phyloP scores from a whole-genome alignment of 2,888 invertebrate species.

The Tenthredo livida region DNA sequence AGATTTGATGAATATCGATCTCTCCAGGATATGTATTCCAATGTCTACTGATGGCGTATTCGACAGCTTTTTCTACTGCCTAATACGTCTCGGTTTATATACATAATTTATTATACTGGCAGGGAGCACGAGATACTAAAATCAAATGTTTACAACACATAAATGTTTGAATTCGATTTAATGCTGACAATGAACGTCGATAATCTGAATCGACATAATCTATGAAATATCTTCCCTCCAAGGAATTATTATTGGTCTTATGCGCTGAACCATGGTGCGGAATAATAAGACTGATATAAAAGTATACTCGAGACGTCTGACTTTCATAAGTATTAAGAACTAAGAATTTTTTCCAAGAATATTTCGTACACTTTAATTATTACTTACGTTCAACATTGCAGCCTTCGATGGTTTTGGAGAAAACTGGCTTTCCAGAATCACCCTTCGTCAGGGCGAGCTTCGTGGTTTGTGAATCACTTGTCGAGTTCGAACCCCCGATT shows the following conservation, averaged over 20 bases:
- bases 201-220: not conserved
- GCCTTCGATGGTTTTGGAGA: slow-evolving; percentile 88
- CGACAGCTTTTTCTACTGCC: not conserved
- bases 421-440: slow-evolving; percentile 84
- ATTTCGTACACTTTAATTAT: slow-evolving; percentile 5
- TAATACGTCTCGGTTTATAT: not conserved
- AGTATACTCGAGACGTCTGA: not conserved
- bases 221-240: not conserved
- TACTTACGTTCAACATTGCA: slow-evolving; percentile 90
- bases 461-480: slow-evolving; percentile 62
- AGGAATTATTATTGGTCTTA: not conserved
- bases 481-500: slow-evolving; percentile 59
- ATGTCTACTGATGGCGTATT: not conserved
- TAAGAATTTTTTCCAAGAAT: not conserved
- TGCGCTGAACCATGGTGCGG: not conserved
- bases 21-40: not conserved
- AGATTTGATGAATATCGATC: not conserved
- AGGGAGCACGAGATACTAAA: not conserved
- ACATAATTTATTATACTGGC: not conserved
- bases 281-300: not conserved
- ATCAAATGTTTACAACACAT: not conserved
- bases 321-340: not conserved
- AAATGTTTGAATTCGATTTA: not conserved
- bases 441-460: slow-evolving; percentile 67
- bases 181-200: not conserved